Percentiles rank a stretch among this genome's conserved stretches.
Conservation (phyloP, 53 echinoderm and acorn worm species). For the Henricia sp. region DNA sequence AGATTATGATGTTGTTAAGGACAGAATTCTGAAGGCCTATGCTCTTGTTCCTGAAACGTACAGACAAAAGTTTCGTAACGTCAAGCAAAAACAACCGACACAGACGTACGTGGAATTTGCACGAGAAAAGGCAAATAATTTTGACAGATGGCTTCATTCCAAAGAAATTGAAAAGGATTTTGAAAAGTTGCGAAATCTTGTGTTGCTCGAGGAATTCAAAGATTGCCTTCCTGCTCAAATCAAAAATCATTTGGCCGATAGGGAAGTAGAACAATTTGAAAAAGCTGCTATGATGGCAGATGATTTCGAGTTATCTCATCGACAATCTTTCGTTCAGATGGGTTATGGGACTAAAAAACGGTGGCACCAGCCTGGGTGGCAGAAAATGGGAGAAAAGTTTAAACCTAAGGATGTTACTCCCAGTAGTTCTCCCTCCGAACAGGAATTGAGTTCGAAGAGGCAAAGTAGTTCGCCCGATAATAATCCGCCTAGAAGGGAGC, state of each 20-base stretch:
- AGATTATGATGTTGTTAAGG: slow-evolving; percentile 67
- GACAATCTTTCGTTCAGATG: background rate
- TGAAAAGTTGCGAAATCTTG: slow-evolving; percentile 50
- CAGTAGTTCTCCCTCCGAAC: background rate
- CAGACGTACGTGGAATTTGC: slow-evolving; percentile 73
- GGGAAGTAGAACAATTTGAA: slow-evolving; percentile 28
- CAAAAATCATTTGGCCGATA: slow-evolving; percentile 61
- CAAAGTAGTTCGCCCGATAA: background rate
- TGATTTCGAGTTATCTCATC: slow-evolving; percentile 65
- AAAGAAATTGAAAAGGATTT: slow-evolving; percentile 37
- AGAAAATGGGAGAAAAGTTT: background rate
- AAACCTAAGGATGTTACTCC: background rate
- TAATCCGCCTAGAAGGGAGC: slow-evolving; percentile 6
- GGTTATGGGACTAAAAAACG: background rate
- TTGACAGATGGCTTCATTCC: slow-evolving; percentile 66
- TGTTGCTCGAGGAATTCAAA: slow-evolving; percentile 65
- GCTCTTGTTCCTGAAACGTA: slow-evolving; percentile 78
- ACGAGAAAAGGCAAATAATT: slow-evolving; percentile 43
- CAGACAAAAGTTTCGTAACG: slow-evolving; percentile 55
- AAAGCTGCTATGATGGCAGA: slow-evolving; percentile 64
- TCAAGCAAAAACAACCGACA: slow-evolving; percentile 40
- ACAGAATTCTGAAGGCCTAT: slow-evolving; percentile 60
- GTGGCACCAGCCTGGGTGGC: slow-evolving; percentile 1
- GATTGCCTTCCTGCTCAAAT: slow-evolving; percentile 43
- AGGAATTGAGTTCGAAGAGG: background rate